Percentiles rank a stretch among this genome's conserved stretches.
phyloP scores from a whole-genome alignment of 2,888 invertebrate genomes.

The Escarpia spicata region DNA sequence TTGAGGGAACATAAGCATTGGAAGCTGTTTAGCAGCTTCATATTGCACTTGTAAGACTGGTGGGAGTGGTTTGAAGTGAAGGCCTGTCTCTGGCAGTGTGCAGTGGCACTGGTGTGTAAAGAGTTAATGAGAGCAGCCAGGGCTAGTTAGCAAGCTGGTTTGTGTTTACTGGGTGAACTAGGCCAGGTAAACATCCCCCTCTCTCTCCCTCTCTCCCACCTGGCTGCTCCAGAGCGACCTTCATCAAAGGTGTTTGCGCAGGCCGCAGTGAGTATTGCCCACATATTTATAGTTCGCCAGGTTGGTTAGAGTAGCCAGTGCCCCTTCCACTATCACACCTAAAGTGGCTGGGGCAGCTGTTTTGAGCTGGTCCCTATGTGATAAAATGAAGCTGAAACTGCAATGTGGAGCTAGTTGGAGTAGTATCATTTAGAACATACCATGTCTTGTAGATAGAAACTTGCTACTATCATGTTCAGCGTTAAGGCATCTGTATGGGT shows the following conservation, averaged over 20 bases:
- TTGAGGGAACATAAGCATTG: neutral
- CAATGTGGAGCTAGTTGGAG: neutral
- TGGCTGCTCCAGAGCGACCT: neutral
- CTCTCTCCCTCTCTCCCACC: neutral
- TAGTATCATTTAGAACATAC: neutral
- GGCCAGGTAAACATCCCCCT: neutral
- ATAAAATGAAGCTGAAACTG: neutral
- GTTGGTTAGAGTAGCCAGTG: neutral
- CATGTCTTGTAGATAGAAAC: neutral
- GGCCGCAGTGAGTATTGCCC: neutral
- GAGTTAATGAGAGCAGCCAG: conserved; percentile 16
- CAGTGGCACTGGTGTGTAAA: neutral
- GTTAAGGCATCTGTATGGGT: neutral
- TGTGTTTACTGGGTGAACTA: conserved; percentile 3
- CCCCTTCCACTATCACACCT: neutral
- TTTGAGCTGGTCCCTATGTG: neutral
- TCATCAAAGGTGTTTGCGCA: neutral
- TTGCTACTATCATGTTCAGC: conserved; percentile 6
- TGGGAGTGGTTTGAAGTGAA: neutral
- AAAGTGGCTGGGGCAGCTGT: neutral
- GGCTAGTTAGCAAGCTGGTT: conserved; percentile 11
- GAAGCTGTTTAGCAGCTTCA: neutral
- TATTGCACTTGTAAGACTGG: neutral
- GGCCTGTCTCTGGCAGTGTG: neutral
- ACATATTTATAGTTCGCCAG: neutral